phyloP scores from a whole-genome alignment of 2,113 vertebrate species.

The Oncorhynchus gorbuscha region DNA sequence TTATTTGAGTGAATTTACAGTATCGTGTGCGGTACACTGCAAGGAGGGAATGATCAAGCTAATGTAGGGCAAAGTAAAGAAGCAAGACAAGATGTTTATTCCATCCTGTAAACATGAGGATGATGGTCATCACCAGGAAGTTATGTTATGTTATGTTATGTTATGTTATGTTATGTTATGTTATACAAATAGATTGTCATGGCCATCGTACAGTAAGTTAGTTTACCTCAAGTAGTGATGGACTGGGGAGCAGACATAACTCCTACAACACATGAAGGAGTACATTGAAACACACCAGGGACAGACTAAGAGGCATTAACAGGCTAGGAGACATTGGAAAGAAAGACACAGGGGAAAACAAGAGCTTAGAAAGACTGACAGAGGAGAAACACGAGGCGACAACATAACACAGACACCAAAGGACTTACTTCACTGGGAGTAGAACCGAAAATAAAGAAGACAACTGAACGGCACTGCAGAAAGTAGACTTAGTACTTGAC shows the following conservation, averaged over 20 bases:
- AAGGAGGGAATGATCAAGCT: conserved; percentile 10
- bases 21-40: conserved; percentile 3
- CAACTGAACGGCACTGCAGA: conserved; percentile 3
- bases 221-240: conserved; percentile 78
- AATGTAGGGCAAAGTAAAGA: background rate
- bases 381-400: conserved; percentile 16
- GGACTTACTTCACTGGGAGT: conserved; percentile 6
- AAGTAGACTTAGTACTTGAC: background rate
- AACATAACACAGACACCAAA: conserved; percentile 25
- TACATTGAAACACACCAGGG: conserved; percentile 60
- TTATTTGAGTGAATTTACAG: background rate
- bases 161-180: background rate
- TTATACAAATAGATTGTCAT: conserved; percentile 23
- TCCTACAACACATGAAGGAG: conserved; percentile 76
- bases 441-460: conserved; percentile 10
- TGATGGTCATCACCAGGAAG: background rate
- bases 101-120: conserved; percentile 12
- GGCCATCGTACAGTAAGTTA: conserved; percentile 10
- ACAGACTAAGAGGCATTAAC: conserved; percentile 33
- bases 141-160: background rate
- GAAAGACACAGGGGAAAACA: conserved; percentile 16
- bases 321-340: conserved; percentile 40
- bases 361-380: conserved; percentile 13
- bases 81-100: background rate
- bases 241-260: conserved; percentile 78